Base-by-base conservation (phyloP, 2,113 vertebrate species). In the Mormyrus iriodes region DNA sequence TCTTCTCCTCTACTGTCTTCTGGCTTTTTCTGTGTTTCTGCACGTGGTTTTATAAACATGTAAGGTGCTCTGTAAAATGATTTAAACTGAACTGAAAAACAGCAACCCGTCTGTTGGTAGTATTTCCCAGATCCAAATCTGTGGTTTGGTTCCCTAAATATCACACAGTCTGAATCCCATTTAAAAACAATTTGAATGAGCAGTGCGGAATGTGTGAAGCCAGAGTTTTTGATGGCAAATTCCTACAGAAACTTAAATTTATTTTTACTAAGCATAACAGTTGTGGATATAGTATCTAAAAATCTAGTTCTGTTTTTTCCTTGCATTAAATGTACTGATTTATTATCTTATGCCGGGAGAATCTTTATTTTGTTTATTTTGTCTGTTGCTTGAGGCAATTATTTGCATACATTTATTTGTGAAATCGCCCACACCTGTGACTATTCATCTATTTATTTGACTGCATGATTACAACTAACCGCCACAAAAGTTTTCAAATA, bases 401-500 rank as follows among this genome's bases (percentile, higher is more conserved):
- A 27, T 27, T 27, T n/a, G n/a, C n/a, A n/a, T n/a, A n/a, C n/a
- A n/a, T n/a, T n/a, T n/a, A n/a, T n/a, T n/a, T n/a, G n/a, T n/a
- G n/a, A n/a, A n/a, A n/a, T n/a, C 1, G 10, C 4, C 31, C 31
- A 76, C 10, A 84, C 24, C 21, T 4, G 12, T 83, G 21, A 44
- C 21, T 24, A 84, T 42, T 48, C 48, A 46, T 3, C 21, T 84
- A n/a, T 84, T 83, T 84, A n/a, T 84, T 83, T 83, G 8, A 51
- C 21, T 19, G 21, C 46, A 44, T 51, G 1, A 27, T 1, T 49
- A 83, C 0, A 65, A 9, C 0, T 0, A 0, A 0, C 0, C 2
- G 39, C 21, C 6, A 44, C 10, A 1, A 0, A 42, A 19, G 58
- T 27, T 65, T 65, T 65, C 0, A 6, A 6, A 3, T 7, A 24